Percentiles rank a stretch among this genome's conserved stretches.
These are phyloP conservation scores for Teinopalpus imperialis DNA, from an alignment of 2,888 invertebrate genomes.

Conservation along the genomic window DNA sequence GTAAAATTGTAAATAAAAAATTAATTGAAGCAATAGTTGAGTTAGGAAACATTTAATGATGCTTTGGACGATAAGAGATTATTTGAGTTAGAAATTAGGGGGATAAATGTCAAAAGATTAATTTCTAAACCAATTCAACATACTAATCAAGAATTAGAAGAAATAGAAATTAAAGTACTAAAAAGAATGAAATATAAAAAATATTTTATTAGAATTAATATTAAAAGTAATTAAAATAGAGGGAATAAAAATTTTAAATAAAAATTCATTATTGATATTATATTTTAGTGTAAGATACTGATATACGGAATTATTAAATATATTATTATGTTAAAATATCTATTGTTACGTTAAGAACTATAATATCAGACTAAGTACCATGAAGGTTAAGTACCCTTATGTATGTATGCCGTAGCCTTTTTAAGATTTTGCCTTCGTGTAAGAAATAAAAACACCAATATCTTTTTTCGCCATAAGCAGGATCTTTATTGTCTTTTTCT, in stretches of 20 bases:
- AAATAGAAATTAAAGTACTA: constrained; percentile 42
- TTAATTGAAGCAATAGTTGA: no score
- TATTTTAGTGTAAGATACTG: constrained; percentile 84
- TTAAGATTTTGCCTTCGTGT: no score
- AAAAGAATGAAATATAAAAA: constrained; percentile 72
- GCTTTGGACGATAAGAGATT: constrained; percentile 77
- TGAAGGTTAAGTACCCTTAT: no score
- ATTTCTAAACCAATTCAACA: constrained; percentile 85
- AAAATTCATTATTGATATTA: constrained; percentile 39
- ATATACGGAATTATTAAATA: constrained; percentile 83
- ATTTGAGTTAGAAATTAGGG: constrained; percentile 74
- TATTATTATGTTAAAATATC: no score
- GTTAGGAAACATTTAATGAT: constrained; percentile 43
- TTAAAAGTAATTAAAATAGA: constrained; percentile 77
- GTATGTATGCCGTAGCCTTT: no score
- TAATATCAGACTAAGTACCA: no score
- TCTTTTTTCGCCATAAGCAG: no score
- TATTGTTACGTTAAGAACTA: no score
- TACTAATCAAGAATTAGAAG: constrained; percentile 60
- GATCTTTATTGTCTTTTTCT: no score
- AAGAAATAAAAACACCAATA: no score
- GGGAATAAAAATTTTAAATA: constrained; percentile 28
- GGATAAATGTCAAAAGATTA: constrained; percentile 83
- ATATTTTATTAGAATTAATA: constrained; percentile 42
- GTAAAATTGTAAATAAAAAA: no score